Percentiles rank a stretch among this genome's conserved stretches.
These are phyloP conservation scores for Gymnorhina tibicen DNA, from an alignment of 2,113 vertebrate species.

Conservation along the genomic window DNA sequence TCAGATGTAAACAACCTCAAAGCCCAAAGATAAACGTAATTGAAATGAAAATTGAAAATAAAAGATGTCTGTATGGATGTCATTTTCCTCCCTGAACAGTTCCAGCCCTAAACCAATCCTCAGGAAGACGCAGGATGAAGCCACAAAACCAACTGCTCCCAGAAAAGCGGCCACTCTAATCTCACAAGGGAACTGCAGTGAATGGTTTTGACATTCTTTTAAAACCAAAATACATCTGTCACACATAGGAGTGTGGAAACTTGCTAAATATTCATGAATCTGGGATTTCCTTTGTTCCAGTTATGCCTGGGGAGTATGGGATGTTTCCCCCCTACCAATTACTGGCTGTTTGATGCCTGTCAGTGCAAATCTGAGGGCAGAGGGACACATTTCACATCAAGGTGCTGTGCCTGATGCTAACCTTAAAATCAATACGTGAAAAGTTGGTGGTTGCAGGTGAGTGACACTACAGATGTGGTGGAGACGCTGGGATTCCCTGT, in stretches of 20 bases:
- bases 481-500: background rate
- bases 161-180: background rate
- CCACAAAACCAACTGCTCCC: background rate
- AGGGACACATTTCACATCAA: background rate
- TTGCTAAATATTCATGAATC: constrained; percentile 17
- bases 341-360: background rate
- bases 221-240: background rate
- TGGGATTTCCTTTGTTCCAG: background rate
- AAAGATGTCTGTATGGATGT: background rate
- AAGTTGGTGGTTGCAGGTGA: background rate
- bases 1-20: background rate
- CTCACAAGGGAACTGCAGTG: background rate
- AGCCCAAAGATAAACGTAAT: background rate
- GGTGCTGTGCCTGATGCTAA: background rate
- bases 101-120: background rate
- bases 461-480: background rate
- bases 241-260: background rate
- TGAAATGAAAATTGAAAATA: background rate
- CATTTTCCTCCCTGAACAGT: background rate
- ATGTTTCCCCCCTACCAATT: background rate
- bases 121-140: background rate
- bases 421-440: background rate
- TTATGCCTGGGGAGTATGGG: background rate
- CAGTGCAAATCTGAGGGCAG: background rate
- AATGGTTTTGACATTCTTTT: background rate